A percentile compares a stretch with the other conserved stretches of the same genome.
Evolutionary conservation across 2,797 vertebrate species (phyloP).

Genomic region (Protonibea diacanthus): DNA sequence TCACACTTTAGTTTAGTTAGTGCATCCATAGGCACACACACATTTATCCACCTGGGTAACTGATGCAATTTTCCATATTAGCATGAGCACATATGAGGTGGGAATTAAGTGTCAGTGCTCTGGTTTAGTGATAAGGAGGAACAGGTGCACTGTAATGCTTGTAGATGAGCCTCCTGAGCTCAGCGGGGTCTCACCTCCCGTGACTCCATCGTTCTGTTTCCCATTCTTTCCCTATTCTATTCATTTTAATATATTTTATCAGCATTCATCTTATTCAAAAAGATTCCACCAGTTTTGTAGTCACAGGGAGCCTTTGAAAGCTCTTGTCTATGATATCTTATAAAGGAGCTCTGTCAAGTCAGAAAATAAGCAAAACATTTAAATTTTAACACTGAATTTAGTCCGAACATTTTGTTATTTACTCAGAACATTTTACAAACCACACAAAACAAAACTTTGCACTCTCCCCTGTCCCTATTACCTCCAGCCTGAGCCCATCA

Average conservation of each 20-base stretch:
- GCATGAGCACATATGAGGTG: conserved; percentile 36
- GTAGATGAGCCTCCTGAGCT: conserved; percentile 47
- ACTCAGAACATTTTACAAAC: too few species aligned
- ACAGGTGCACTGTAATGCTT: conserved; percentile 63
- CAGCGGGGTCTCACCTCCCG: conserved; percentile 34
- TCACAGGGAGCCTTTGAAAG: neutral
- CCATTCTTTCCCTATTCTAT: neutral
- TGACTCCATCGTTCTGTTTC: neutral
- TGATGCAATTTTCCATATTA: conserved; percentile 42
- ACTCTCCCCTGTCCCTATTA: too few species aligned
- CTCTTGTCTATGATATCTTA: too few species aligned
- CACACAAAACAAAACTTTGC: too few species aligned
- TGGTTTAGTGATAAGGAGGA: conserved; percentile 49
- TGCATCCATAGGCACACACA: conserved; percentile 3
- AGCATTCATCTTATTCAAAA: conserved; percentile 5
- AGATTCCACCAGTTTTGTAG: neutral
- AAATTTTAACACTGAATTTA: too few species aligned
- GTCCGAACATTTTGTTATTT: too few species aligned
- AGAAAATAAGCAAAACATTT: too few species aligned
- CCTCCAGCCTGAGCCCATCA: too few species aligned
- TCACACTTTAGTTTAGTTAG: neutral
- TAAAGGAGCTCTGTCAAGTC: too few species aligned
- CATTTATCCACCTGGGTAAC: conserved; percentile 33
- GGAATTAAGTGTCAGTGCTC: conserved; percentile 40
- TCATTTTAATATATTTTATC: conserved; percentile 19